Conservation (phyloP, 2,113 vertebrate species). For the Spheniscus mendiculus region DNA sequence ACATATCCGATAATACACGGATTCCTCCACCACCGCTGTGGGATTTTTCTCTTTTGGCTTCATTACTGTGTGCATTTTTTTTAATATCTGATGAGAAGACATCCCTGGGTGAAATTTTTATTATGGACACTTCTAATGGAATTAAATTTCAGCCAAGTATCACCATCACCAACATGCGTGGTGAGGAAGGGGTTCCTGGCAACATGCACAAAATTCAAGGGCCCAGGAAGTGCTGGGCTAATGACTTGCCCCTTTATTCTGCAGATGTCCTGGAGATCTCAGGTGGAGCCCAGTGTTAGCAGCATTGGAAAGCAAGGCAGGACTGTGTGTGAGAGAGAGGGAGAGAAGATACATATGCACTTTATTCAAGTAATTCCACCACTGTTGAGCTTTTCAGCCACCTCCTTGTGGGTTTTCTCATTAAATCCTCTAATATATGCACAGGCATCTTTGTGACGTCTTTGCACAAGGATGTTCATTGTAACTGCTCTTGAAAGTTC, state of each 20-base stretch:
- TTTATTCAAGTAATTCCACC: neutral
- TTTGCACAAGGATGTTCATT: neutral
- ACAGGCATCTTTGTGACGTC: neutral
- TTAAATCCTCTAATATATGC: neutral
- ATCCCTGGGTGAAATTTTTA: neutral
- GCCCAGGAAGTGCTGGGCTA: neutral
- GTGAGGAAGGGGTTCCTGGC: neutral
- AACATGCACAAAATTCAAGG: neutral
- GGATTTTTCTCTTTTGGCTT: neutral
- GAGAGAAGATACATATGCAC: neutral
- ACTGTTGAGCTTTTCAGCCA: neutral
- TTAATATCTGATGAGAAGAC: neutral
- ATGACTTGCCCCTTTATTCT: neutral
- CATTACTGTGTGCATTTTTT: neutral
- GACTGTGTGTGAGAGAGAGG: neutral
- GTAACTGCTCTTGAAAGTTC: neutral
- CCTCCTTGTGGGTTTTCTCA: neutral
- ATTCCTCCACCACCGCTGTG: neutral
- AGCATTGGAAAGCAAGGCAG: neutral
- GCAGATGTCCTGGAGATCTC: neutral
- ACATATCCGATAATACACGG: rapidly evolving
- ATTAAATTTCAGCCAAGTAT: neutral
- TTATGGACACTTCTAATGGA: neutral
- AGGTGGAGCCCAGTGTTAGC: neutral
- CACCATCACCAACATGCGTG: neutral